Percentiles rank a stretch among this genome's conserved stretches.
Evolutionary conservation across 2,888 invertebrate genomes (phyloP).

Genomic region (Archaeoteleia sp.): DNA sequence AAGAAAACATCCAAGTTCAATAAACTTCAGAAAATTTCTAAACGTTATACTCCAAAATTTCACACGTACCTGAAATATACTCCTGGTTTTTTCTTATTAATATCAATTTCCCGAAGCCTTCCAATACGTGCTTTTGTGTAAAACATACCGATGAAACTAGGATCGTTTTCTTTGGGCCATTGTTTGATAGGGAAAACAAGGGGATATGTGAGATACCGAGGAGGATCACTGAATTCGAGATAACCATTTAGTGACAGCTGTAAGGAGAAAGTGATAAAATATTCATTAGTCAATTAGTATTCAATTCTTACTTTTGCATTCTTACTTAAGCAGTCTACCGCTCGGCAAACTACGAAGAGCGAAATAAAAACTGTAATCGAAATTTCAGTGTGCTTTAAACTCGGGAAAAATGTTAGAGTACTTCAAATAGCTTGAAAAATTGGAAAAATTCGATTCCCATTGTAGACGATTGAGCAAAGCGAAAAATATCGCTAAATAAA

Average conservation of each 20-base stretch:
- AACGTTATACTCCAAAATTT: slow-evolving; percentile 1
- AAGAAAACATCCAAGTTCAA: not conserved
- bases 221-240: slow-evolving; percentile 93
- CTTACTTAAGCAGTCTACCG: no score
- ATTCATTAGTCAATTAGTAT: no score
- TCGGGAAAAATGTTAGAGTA: no score
- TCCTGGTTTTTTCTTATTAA: slow-evolving; percentile 86
- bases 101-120: slow-evolving; percentile 81
- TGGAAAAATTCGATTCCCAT: no score
- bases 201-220: slow-evolving; percentile 86
- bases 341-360: no score
- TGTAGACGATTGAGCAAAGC: no score
- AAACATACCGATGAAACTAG: slow-evolving; percentile 95
- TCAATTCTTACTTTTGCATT: no score
- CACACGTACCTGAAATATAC: slow-evolving; percentile 84
- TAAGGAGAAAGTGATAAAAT: slow-evolving; percentile 48
- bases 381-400: no score
- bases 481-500: no score
- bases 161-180: slow-evolving; percentile 91
- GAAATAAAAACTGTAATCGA: no score
- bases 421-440: no score
- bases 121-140: slow-evolving; percentile 92
- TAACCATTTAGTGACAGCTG: slow-evolving; percentile 89
- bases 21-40: slow-evolving; percentile 6
- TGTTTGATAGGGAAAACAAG: slow-evolving; percentile 90